These are phyloP conservation scores for Hestina assimilis DNA, from an alignment of 1,140 invertebrate genomes.

Conservation along the genomic window DNA sequence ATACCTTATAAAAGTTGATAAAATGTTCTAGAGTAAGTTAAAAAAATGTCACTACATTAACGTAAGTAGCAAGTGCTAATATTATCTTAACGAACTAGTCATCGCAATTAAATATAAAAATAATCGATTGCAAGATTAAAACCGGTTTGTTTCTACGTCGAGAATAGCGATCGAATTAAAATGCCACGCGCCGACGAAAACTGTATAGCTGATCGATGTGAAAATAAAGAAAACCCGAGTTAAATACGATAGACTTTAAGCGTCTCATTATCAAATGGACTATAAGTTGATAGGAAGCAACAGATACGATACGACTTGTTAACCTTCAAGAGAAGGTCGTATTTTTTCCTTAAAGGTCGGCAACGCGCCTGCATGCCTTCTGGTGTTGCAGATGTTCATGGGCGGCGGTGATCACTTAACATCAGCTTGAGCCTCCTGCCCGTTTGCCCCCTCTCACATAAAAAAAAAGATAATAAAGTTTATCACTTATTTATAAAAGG, in stretches of 20 bases:
- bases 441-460: too few relatives aligned
- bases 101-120: background rate
- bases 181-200: conserved; percentile 4
- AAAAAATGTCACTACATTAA: background rate
- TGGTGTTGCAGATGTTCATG: too few relatives aligned
- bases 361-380: too few relatives aligned
- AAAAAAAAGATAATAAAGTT: too few relatives aligned
- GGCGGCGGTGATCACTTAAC: too few relatives aligned
- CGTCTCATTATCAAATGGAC: background rate
- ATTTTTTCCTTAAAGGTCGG: too few relatives aligned
- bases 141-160: background rate
- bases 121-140: background rate
- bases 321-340: too few relatives aligned
- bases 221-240: background rate
- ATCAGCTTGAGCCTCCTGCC: too few relatives aligned
- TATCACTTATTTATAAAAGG: too few relatives aligned
- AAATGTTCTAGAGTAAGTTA: too few relatives aligned
- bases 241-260: background rate
- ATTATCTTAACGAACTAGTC: background rate
- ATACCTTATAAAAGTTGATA: too few relatives aligned
- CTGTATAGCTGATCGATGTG: conserved; percentile 10
- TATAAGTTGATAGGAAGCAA: background rate
- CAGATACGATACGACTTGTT: too few relatives aligned
- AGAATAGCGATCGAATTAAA: conserved; percentile 15
- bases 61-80: background rate